Percentiles rank a stretch among this genome's conserved stretches.
Evolutionary conservation across 2,113 vertebrate genomes (phyloP).

Genomic region (Pachyramphus minor): DNA sequence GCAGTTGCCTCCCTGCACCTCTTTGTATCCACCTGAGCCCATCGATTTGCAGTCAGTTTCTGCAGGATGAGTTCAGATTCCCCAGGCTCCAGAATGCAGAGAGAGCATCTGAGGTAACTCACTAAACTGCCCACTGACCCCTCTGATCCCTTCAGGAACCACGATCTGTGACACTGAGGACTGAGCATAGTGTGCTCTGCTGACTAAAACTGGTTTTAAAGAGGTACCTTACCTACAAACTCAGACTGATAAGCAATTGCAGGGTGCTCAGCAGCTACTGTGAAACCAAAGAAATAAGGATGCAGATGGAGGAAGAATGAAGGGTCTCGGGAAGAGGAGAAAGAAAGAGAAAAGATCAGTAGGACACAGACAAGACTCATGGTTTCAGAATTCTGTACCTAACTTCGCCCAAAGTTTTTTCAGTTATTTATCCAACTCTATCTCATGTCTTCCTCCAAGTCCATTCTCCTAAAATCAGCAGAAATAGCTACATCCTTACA

Average conservation of each 20-base stretch:
- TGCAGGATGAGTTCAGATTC: background rate
- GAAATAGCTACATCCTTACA: background rate
- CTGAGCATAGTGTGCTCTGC: background rate
- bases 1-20: background rate
- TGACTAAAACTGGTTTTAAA: background rate
- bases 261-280: background rate
- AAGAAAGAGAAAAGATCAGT: background rate
- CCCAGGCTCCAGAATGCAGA: background rate
- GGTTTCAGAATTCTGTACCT: background rate
- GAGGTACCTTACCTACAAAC: background rate
- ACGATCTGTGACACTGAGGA: background rate
- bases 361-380: no score
- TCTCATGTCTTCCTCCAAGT: background rate
- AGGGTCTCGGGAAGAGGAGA: background rate
- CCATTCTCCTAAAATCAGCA: background rate
- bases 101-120: background rate
- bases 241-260: rapidly evolving
- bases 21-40: background rate
- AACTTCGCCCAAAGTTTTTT: background rate
- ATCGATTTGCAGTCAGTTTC: background rate
- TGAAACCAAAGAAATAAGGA: background rate
- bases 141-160: background rate
- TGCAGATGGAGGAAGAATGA: background rate
- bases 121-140: background rate
- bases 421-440: background rate